A percentile compares a stretch with the other conserved stretches of the same genome.
Conservation (phyloP, 1,140 invertebrate genomes). For the Ceratina calcarata region DNA sequence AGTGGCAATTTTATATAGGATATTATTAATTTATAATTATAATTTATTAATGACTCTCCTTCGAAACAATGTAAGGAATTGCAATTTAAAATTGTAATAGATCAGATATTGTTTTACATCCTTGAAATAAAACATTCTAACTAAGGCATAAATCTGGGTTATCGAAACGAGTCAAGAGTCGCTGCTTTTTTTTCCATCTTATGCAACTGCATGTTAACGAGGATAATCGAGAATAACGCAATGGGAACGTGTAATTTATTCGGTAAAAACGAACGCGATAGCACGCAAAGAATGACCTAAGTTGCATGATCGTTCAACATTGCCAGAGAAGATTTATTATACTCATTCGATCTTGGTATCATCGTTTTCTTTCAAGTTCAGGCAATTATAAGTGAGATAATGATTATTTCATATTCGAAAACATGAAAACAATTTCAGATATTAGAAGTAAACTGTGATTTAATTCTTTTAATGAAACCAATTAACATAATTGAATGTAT, state of each 20-base stretch:
- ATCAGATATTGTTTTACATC: not conserved
- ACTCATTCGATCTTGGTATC: too few species aligned
- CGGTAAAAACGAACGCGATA: not conserved
- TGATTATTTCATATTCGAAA: too few species aligned
- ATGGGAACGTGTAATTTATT: slow-evolving; percentile 19
- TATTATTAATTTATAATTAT: too few species aligned
- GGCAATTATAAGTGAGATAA: not conserved
- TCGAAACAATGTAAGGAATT: not conserved
- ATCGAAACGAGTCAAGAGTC: slow-evolving; percentile 12
- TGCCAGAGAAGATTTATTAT: not conserved
- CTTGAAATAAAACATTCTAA: not conserved
- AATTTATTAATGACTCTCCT: too few species aligned
- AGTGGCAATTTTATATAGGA: too few species aligned
- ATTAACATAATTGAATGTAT: too few species aligned
- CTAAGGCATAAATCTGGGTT: not conserved
- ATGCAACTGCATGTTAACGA: not conserved
- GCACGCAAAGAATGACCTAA: not conserved
- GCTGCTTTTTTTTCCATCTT: not conserved
- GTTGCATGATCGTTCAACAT: not conserved
- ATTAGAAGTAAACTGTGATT: too few species aligned
- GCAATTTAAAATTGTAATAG: not conserved
- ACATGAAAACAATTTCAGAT: too few species aligned
- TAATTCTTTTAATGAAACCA: too few species aligned
- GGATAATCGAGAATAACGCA: slow-evolving; percentile 16
- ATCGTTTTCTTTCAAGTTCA: not conserved